A percentile compares a stretch with the other conserved stretches of the same genome.
phyloP scores from a whole-genome alignment of 2,888 invertebrate genomes.

The Agrotis exclamationis region DNA sequence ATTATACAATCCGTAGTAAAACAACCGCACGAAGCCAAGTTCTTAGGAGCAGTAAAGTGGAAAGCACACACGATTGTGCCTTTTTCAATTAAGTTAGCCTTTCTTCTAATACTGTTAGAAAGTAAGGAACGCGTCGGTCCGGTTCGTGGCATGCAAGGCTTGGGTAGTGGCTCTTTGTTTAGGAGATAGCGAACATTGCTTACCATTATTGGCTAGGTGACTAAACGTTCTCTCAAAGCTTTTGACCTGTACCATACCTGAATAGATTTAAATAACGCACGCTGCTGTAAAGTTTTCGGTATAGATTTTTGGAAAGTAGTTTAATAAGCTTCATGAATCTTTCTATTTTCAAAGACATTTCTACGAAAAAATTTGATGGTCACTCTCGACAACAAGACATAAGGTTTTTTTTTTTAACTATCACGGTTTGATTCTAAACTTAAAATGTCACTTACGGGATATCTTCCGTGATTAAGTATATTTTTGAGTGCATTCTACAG shows the following conservation, averaged over 20 bases:
- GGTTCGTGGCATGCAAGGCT: conserved; percentile 46
- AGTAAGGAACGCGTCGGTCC: conserved; percentile 48
- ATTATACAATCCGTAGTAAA: conserved; percentile 44
- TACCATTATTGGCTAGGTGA: background rate
- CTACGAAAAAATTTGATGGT: too few relatives aligned
- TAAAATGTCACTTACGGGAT: too few relatives aligned
- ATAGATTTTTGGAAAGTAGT: too few relatives aligned
- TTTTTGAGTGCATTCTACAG: too few relatives aligned
- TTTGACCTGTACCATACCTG: background rate
- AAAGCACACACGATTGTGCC: conserved; percentile 59
- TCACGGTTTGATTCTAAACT: too few relatives aligned
- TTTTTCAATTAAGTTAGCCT: conserved; percentile 67
- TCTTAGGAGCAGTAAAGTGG: conserved; percentile 37
- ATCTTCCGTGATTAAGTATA: too few relatives aligned
- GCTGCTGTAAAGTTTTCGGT: background rate
- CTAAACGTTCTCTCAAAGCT: background rate
- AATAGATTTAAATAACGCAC: background rate
- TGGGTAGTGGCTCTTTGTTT: conserved; percentile 27
- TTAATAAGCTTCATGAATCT: too few relatives aligned
- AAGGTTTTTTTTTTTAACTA: too few relatives aligned
- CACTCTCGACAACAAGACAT: too few relatives aligned
- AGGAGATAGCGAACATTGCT: conserved; percentile 21
- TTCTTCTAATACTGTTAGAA: conserved; percentile 64
- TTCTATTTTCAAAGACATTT: too few relatives aligned
- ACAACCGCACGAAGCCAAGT: conserved; percentile 36